phyloP scores from a whole-genome alignment of 2,888 invertebrate genomes.

The Tiliacea aurago region DNA sequence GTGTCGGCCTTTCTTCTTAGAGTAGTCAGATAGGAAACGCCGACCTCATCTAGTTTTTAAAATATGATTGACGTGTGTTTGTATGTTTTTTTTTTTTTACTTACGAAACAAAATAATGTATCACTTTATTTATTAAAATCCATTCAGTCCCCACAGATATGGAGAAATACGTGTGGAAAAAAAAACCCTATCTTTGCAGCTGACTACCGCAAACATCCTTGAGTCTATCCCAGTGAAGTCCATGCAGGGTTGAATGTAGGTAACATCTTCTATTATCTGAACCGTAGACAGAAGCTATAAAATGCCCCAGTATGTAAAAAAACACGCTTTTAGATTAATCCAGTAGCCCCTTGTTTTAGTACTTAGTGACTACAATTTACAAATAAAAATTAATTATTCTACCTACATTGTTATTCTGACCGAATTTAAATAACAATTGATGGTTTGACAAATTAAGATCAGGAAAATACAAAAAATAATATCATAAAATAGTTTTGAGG shows the following conservation, averaged over 20 bases:
- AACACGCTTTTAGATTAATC: background rate
- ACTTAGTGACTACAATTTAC: background rate
- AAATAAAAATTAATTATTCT: constrained; percentile 4
- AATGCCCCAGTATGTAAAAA: background rate
- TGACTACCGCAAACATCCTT: too few species aligned
- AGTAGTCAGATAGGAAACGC: too few species aligned
- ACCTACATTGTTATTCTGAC: constrained; percentile 15
- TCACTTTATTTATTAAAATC: background rate
- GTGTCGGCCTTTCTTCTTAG: too few species aligned
- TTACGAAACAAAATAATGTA: too few species aligned
- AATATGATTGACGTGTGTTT: too few species aligned
- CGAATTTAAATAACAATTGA: constrained; percentile 2
- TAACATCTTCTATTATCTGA: background rate
- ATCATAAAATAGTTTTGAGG: background rate
- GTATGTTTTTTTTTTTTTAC: too few species aligned
- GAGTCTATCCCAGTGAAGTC: background rate
- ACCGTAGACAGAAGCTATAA: background rate
- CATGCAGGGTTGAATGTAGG: background rate
- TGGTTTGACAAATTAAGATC: background rate
- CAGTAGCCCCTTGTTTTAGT: background rate
- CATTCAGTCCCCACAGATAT: background rate
- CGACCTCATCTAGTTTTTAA: too few species aligned
- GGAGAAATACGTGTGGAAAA: background rate
- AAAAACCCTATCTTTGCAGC: too few species aligned
- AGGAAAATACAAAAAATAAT: constrained; percentile 13